Base-by-base conservation (phyloP, 2,113 vertebrate genomes). In the Anguilla rostrata region DNA sequence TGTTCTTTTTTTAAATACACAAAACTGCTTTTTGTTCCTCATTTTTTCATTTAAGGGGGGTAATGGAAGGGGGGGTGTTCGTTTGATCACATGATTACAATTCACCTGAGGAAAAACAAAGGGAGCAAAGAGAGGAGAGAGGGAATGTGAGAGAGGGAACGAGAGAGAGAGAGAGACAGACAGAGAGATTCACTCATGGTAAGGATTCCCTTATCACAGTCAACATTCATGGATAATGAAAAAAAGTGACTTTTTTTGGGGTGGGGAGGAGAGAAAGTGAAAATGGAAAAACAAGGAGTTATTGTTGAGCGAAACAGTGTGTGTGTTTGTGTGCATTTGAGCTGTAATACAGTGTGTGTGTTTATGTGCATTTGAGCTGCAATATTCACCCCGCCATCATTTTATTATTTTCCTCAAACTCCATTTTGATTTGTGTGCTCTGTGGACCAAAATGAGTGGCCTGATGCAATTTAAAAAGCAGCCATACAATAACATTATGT, bases 141-240 rank as follows among this genome's bases (percentile, higher is more conserved):
- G 85, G 57, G 78, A 78, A 78, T 15, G 60, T 20, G 78, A 15
- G 83, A 85, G 83, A 86, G 84, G 87, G 87, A 80, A 86, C 49
- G 79, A 81, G 66, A 53, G 85, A 93, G 82, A 92, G 92, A 93
- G 86, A 93, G 93, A 95, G 93, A 93, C 93, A 81, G 91, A 89
- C 92, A 93, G 86, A 93, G 90, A 92, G 90, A 93, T 89, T 90
- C 92, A 87, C 91, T 94, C 93, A 92, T 93, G 91, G 87, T 87
- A 91, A 94, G 95, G 95, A 91, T 90, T 90, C 89, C 87, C 95
- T 97, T 97, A 98, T 98, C 97, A 96, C 95, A 96, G 95, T 97
- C 94, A 94, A 96, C 97, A 97, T 97, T 97, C 96, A 97, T 96
- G 95, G 95, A 88, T 89, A 87, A 94, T 95, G 92, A 87, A 88